These are phyloP conservation scores for Eurystomus glaucurus DNA, from an alignment of 2,797 vertebrate species.

Conservation along the genomic window DNA sequence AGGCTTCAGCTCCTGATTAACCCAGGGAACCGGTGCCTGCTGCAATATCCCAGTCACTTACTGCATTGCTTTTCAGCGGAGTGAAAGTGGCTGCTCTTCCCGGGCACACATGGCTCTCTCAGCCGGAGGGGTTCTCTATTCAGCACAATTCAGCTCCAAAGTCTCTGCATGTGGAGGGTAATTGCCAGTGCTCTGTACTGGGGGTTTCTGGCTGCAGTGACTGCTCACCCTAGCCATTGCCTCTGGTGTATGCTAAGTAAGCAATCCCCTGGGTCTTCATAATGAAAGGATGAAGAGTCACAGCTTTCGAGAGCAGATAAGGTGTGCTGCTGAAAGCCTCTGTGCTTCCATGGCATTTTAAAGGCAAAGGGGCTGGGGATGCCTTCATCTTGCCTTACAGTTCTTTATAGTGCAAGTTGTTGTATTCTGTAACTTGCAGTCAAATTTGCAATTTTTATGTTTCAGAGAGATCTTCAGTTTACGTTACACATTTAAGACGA, in stretches of 20 bases:
- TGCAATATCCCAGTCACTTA: slow-evolving; percentile 64
- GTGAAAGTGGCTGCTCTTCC: slow-evolving; percentile 33
- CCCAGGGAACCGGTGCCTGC: slow-evolving; percentile 12
- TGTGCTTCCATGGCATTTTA: slow-evolving; percentile 72
- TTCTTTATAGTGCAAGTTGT: background rate
- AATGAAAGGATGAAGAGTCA: slow-evolving; percentile 48
- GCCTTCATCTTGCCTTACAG: background rate
- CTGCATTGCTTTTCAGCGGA: slow-evolving; percentile 73
- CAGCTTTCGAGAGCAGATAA: slow-evolving; percentile 62
- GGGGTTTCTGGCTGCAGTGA: slow-evolving; percentile 55
- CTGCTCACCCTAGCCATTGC: slow-evolving; percentile 68
- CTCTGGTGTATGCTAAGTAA: slow-evolving; percentile 68
- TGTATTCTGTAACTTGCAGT: background rate
- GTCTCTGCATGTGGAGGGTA: slow-evolving; percentile 35
- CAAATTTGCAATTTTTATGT: background rate
- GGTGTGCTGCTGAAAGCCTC: slow-evolving; percentile 65
- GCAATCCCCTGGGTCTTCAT: slow-evolving; percentile 68
- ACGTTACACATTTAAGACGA: background rate
- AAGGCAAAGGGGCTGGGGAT: slow-evolving; percentile 72
- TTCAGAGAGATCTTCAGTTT: background rate
- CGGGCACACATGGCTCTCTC: slow-evolving; percentile 59
- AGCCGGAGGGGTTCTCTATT: slow-evolving; percentile 40
- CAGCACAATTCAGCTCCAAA: slow-evolving; percentile 45
- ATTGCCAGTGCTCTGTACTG: slow-evolving; percentile 9
- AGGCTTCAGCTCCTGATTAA: background rate